These are phyloP conservation scores for Dromius quadrimaculatus DNA, from an alignment of 2,888 invertebrate species.

Conservation along the genomic window DNA sequence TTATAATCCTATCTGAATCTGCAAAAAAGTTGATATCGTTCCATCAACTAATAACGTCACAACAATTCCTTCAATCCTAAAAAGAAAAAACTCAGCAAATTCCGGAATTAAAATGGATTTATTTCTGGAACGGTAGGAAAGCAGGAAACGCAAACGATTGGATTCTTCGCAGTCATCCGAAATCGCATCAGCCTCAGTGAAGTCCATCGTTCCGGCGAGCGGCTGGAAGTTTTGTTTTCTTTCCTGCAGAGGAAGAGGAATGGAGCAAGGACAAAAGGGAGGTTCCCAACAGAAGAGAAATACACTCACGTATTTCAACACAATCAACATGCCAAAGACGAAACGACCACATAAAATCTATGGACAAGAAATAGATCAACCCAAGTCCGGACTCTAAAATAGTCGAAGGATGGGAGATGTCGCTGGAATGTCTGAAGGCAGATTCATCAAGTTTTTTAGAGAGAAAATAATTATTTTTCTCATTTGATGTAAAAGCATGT, in stretches of 20 bases:
- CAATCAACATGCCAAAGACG: conserved; percentile 51
- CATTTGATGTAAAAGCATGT: too few species aligned
- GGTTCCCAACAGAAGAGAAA: conserved; percentile 19
- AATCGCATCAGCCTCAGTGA: conserved; percentile 38
- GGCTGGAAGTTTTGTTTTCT: background rate
- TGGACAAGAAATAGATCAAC: conserved; percentile 50
- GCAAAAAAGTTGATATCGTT: too few species aligned
- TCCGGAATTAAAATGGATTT: conserved; percentile 38
- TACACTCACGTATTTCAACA: conserved; percentile 49
- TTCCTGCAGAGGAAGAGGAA: background rate
- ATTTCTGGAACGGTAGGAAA: background rate
- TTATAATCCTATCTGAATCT: too few species aligned
- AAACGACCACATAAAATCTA: conserved; percentile 51
- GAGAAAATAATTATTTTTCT: too few species aligned
- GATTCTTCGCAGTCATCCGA: conserved; percentile 29
- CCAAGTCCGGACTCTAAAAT: conserved; percentile 18
- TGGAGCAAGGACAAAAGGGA: background rate
- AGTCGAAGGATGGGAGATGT: too few species aligned
- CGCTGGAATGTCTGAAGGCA: too few species aligned
- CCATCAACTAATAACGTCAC: background rate
- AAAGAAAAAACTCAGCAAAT: background rate
- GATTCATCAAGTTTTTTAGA: too few species aligned
- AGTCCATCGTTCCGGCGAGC: background rate
- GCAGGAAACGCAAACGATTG: conserved; percentile 35
- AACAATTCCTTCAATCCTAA: background rate